A percentile compares a stretch with the other conserved stretches of the same genome.
Evolutionary conservation across 2,113 vertebrate species (phyloP).

Genomic region (Cryptotis parvus): DNA sequence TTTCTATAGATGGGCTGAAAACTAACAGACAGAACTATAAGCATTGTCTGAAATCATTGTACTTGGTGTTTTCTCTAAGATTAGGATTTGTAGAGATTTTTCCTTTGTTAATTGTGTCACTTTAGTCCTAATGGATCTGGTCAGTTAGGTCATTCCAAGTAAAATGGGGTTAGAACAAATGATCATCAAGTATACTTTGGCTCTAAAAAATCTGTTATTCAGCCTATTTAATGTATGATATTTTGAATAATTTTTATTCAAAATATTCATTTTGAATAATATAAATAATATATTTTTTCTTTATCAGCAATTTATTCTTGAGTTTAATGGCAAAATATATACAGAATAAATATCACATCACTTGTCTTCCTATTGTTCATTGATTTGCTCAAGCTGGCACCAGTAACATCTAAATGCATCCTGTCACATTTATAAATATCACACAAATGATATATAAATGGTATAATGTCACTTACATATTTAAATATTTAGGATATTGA

Average conservation of each 20-base stretch:
- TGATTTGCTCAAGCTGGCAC: too few species aligned
- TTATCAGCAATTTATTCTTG: conserved; percentile 40
- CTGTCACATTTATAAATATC: too few species aligned
- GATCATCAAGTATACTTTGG: neutral
- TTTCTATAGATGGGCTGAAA: neutral
- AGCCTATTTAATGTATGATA: neutral
- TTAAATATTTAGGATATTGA: conserved; percentile 6
- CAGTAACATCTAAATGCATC: too few species aligned
- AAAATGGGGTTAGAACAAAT: conserved; percentile 5
- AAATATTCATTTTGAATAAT: too few species aligned
- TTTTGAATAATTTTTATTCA: conserved; percentile 48
- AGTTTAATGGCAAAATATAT: neutral
- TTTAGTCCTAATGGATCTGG: neutral
- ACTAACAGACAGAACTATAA: neutral
- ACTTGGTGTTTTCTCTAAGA: neutral
- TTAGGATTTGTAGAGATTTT: neutral
- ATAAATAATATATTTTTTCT: too few species aligned
- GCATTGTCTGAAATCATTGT: neutral
- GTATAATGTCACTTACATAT: neutral
- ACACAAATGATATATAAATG: too few species aligned
- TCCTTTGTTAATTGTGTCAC: neutral
- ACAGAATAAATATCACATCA: neutral
- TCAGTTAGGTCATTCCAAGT: neutral
- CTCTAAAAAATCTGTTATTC: neutral
- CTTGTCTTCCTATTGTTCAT: too few species aligned